Conservation (phyloP, 2,113 vertebrate species). For the Prolemur simus region DNA sequence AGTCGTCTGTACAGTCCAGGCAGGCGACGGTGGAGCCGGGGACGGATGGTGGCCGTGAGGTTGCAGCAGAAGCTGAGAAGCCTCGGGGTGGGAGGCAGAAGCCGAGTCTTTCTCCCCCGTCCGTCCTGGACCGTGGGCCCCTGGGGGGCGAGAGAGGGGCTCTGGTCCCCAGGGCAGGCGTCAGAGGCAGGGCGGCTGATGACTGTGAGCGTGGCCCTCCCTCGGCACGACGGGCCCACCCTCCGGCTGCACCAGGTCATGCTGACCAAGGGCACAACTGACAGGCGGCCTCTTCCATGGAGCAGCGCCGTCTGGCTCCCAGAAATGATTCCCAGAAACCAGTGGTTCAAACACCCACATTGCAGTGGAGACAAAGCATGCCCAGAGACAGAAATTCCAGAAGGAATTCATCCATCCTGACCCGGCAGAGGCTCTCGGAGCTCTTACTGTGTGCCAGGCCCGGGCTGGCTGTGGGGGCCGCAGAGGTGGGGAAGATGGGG, state of each 20-base stretch:
- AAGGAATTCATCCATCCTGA: neutral
- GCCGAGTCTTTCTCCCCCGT: neutral
- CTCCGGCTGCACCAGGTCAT: conserved; percentile 7
- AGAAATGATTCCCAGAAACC: neutral
- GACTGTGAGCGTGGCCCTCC: neutral
- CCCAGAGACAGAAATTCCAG: neutral
- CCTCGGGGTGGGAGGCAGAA: neutral
- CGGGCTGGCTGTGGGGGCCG: neutral
- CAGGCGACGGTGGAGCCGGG: neutral
- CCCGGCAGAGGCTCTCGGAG: neutral
- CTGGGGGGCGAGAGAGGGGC: neutral
- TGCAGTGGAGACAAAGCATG: neutral
- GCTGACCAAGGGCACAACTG: conserved; percentile 48
- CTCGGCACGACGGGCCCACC: neutral
- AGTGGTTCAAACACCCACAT: neutral
- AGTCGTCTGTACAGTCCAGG: neutral
- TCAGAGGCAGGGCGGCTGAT: neutral
- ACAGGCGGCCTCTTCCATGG: neutral
- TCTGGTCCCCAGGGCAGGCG: neutral
- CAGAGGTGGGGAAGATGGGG: neutral
- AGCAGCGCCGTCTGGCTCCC: neutral
- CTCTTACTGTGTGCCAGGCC: neutral
- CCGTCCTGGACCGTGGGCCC: neutral
- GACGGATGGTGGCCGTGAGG: rapidly evolving
- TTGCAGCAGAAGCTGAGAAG: neutral